phyloP scores from a whole-genome alignment of 2,888 invertebrate species.

The Nomada fabriciana region DNA sequence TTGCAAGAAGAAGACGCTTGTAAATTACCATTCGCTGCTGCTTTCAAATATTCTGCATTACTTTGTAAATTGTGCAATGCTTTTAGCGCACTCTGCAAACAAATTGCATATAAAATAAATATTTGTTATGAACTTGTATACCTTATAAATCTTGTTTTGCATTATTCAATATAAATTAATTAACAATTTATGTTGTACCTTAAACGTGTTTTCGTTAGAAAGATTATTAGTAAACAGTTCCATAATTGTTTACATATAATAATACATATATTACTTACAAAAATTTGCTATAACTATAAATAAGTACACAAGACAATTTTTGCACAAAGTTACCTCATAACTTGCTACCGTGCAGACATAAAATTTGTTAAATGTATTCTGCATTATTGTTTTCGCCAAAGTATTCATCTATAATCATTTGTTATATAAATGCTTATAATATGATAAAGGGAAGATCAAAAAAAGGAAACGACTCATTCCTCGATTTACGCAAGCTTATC shows the following conservation, averaged over 20 bases:
- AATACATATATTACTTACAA: not conserved
- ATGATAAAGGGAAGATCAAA: too few species aligned
- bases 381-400: constrained; percentile 69
- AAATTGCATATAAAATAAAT: constrained; percentile 13
- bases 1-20: constrained; percentile 73
- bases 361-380: constrained; percentile 48
- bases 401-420: constrained; percentile 64
- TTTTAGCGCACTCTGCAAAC: constrained; percentile 88
- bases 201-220: not conserved
- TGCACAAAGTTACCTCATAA: constrained; percentile 72
- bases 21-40: constrained; percentile 54
- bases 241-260: constrained; percentile 7
- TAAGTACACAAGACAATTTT: not conserved
- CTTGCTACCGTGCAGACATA: constrained; percentile 33
- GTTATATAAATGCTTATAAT: constrained; percentile 41
- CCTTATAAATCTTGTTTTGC: not conserved
- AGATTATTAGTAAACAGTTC: not conserved
- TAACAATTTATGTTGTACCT: not conserved
- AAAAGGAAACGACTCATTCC: too few species aligned
- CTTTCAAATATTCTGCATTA: constrained; percentile 87
- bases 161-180: not conserved
- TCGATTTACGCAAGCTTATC: too few species aligned
- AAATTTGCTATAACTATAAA: not conserved
- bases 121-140: not conserved
- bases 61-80: constrained; percentile 90